Percentiles rank a stretch among this genome's conserved stretches.
Evolutionary conservation across 2,888 invertebrate species (phyloP).

Genomic region (Nebria salina): DNA sequence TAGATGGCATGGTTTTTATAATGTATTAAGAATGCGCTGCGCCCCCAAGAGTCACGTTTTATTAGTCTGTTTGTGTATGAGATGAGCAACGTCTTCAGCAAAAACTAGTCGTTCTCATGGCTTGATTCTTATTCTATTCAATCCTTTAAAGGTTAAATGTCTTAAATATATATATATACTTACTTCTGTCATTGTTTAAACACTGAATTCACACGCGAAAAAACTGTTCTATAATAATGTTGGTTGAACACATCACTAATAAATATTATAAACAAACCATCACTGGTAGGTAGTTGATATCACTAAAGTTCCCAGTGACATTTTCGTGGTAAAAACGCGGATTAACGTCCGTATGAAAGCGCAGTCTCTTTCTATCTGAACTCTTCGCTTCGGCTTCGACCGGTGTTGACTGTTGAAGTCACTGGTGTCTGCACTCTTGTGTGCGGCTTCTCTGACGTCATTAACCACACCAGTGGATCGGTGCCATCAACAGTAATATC

Average conservation of each 20-base stretch:
- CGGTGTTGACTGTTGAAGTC: not conserved
- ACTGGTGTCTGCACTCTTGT: no score
- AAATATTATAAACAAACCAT: not conserved
- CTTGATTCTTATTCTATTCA: no score
- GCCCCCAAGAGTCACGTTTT: no score
- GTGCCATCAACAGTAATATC: no score
- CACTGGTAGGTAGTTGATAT: not conserved
- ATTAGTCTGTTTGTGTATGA: no score
- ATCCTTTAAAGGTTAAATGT: no score
- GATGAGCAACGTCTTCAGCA: not conserved
- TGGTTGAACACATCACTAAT: not conserved
- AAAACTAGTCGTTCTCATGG: no score
- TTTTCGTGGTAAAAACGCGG: no score
- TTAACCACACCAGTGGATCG: no score
- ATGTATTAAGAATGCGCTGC: no score
- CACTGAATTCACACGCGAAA: not conserved
- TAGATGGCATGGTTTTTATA: no score
- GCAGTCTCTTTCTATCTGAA: not conserved
- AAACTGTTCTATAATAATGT: not conserved
- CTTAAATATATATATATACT: not conserved
- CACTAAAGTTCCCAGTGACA: not conserved
- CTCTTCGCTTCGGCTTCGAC: not conserved
- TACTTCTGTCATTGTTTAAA: not conserved
- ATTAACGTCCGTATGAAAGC: not conserved
- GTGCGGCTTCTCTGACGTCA: no score